These are phyloP conservation scores for Diabrotica balteata DNA, from an alignment of 2,888 invertebrate species.

Conservation along the genomic window DNA sequence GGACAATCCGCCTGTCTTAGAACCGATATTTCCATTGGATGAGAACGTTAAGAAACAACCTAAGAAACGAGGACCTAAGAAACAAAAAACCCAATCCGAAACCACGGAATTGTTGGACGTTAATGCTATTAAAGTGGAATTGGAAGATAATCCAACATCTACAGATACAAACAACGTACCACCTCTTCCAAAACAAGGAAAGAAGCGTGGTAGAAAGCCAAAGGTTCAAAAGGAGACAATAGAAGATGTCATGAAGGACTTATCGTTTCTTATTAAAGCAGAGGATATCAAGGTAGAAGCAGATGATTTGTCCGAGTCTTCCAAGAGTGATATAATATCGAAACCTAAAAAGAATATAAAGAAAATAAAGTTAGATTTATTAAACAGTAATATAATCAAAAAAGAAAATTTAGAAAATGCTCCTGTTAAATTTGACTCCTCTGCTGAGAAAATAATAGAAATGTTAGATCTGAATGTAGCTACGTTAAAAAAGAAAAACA, in stretches of 20 bases:
- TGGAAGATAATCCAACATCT: slow-evolving; percentile 33
- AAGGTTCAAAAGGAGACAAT: slow-evolving; percentile 48
- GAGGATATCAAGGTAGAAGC: slow-evolving; percentile 48
- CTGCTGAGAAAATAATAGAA: slow-evolving; percentile 57
- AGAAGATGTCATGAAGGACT: slow-evolving; percentile 57
- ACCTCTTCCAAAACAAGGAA: slow-evolving; percentile 35
- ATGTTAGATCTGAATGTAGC: slow-evolving; percentile 58
- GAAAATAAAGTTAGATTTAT: slow-evolving; percentile 44
- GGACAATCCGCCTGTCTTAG: slow-evolving; percentile 51
- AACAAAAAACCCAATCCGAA: slow-evolving; percentile 32
- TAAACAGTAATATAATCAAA: slow-evolving; percentile 50
- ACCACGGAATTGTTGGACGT: slow-evolving; percentile 36
- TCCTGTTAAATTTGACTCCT: slow-evolving; percentile 51
- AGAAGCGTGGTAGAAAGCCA: slow-evolving; percentile 37
- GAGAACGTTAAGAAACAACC: slow-evolving; percentile 44
- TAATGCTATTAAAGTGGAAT: slow-evolving; percentile 46
- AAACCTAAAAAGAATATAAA: slow-evolving; percentile 49
- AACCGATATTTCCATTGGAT: slow-evolving; percentile 52
- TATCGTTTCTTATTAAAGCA: slow-evolving; percentile 48
- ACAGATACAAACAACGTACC: slow-evolving; percentile 38
- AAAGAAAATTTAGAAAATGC: slow-evolving; percentile 56
- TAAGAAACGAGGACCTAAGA: slow-evolving; percentile 41
- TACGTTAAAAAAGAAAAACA: slow-evolving; percentile 47
- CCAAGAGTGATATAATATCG: slow-evolving; percentile 45
- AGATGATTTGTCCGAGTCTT: slow-evolving; percentile 46